Evolutionary conservation across 2,888 invertebrate species (phyloP), one percentile per base, ranked within the genome.

Genomic region (Steinernema hermaphroditum): DNA sequence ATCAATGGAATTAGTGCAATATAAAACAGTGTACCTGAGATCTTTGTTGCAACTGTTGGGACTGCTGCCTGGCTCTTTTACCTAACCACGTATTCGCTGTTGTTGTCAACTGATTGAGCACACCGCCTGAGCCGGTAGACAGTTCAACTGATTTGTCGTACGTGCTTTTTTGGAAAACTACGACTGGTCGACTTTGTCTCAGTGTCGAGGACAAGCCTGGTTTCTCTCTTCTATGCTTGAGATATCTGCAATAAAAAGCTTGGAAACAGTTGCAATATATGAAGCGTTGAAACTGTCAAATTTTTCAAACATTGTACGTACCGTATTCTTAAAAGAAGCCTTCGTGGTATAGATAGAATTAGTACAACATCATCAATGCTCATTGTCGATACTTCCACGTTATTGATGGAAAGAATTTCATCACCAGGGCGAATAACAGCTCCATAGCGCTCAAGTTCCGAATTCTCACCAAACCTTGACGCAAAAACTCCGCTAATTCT

Each of bases 291-390:
- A n/a, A n/a, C n/a, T n/a, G n/a, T n/a, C n/a, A n/a, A n/a, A n/a
- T n/a, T n/a, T n/a, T n/a, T n/a, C n/a, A n/a, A n/a, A n/a, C n/a
- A n/a, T n/a, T n/a, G n/a, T n/a, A n/a, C n/a, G n/a, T n/a, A 94
- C 84, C 94, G 91, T 78, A 96, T 96, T 83, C 94, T 94, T 78
- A 98, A 91, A 78, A 97, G 92, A 86, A 98, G 90, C 82, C 97
- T 91, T 86, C 96, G 91, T 6, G 98, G 97, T 89, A 98, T 98
- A 86, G 96, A 96, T 94, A 98, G 96, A 85, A 97, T 94, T 86
- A 97, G 94, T 81, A 98, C 98, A 78, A 98, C 98, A 88, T 98
- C 98, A 88, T 98, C 97, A 85, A 98, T 90, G 81, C 94, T 94
- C 96, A 97, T 97, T 86, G 93, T 92, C 78, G 94, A 93, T 81